A percentile compares a stretch with the other conserved stretches of the same genome.
These are phyloP conservation scores for Rhamnusium bicolor DNA, from an alignment of 2,888 invertebrate species.

Conservation along the genomic window DNA sequence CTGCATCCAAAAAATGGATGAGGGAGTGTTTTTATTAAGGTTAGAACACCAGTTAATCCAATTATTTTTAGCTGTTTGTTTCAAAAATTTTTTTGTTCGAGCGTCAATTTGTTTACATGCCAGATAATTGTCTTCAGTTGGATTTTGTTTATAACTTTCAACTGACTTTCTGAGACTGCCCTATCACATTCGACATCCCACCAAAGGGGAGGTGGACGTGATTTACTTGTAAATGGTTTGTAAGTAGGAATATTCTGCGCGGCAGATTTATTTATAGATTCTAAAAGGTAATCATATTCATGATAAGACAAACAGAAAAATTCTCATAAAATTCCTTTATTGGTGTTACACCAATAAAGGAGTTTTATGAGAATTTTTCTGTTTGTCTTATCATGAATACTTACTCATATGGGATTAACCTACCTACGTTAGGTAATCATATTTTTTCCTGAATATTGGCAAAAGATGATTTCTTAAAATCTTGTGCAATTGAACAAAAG, in stretches of 20 bases:
- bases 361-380: too few relatives aligned
- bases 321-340: too few relatives aligned
- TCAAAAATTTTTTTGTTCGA: neutral
- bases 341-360: too few relatives aligned
- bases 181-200: conserved; percentile 29
- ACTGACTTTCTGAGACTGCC: neutral
- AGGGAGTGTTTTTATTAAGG: neutral
- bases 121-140: too few relatives aligned
- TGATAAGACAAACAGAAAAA: too few relatives aligned
- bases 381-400: neutral
- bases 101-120: too few relatives aligned
- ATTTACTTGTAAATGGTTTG: conserved; percentile 12
- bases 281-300: neutral
- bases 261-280: neutral
- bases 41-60: neutral
- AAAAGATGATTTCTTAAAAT: too few relatives aligned
- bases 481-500: neutral
- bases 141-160: too few relatives aligned
- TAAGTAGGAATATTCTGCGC: neutral
- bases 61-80: neutral
- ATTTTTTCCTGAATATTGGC: too few relatives aligned
- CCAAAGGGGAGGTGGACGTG: conserved; percentile 17
- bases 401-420: neutral
- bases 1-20: neutral
- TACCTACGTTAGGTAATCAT: too few relatives aligned